phyloP scores from a whole-genome alignment of 2,797 vertebrate species.

The Scyliorhinus canicula region DNA sequence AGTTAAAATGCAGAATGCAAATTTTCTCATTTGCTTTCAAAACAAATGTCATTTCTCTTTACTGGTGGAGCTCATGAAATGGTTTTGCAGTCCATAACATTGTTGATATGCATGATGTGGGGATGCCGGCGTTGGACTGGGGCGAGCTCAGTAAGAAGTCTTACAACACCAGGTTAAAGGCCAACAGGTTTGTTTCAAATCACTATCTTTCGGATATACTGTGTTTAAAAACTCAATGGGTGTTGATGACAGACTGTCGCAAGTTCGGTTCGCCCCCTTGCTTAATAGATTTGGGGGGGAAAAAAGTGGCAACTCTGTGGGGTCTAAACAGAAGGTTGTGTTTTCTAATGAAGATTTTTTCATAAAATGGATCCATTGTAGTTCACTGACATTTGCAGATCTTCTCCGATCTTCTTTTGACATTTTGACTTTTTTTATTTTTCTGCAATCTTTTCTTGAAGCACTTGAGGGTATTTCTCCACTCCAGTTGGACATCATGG shows the following conservation, averaged over 20 bases:
- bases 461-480: constrained; percentile 12
- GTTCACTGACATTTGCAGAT: constrained; percentile 3
- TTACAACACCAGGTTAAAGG: too few relatives aligned
- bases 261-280: neutral
- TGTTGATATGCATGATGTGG: too few relatives aligned
- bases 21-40: neutral
- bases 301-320: neutral
- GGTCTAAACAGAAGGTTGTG: neutral
- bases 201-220: too few relatives aligned
- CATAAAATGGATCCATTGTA: neutral
- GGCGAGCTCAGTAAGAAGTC: too few relatives aligned
- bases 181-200: too few relatives aligned
- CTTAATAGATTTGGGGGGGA: neutral
- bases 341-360: neutral
- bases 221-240: neutral
- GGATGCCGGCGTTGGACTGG: too few relatives aligned
- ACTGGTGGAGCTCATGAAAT: neutral
- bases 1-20: neutral
- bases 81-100: neutral
- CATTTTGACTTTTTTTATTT: constrained; percentile 21
- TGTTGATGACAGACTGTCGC: neutral
- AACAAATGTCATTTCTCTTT: neutral
- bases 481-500: neutral
- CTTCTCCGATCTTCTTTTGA: neutral
- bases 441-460: neutral